Evolutionary conservation across 2,797 vertebrate species (phyloP), one percentile per base, ranked within the genome.

Genomic region (Diceros bicornis): DNA sequence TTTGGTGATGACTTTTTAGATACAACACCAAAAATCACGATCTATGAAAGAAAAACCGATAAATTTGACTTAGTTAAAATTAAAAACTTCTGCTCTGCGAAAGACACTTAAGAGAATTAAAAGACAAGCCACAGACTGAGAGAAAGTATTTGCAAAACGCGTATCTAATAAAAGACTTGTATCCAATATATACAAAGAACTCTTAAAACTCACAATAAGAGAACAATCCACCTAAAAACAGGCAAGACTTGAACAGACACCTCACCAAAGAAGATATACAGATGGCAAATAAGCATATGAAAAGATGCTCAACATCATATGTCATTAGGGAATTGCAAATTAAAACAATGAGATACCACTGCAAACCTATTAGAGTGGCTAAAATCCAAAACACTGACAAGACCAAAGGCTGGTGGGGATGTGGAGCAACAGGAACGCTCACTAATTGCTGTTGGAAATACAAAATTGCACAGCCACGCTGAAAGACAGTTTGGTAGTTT

Each of bases 121-220:
- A 75, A 89, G 41, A 88, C 18, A 89, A 91, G 11, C 44, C 27
- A 95, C 21, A 66, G 68, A 79, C 25, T 18, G 18, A 14, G 12
- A 64, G 29, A 68, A 86, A 89, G 78, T 32, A 74, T 64, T 18
- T 90, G 66, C 23, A 78, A 86, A 92, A 92, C 16, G 81, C 29
- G 1, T 92, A 89, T 66, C 44, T 75, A 57, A 85, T 69, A 94
- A 94, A n/a, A 29, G 17, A 72, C 8, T 55, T 89, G 27, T 47
- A 72, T 37, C 41, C 41, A 78, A 87, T 93, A 66, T 62, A 77
- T 18, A 84, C 34, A 50, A 93, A 91, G n/a, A 52, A 18, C 44
- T 91, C 78, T 59, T 74, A 88, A 95, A 83, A 91, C 27, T 93
- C 32, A 94, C 41, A 95, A 37, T 86, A 82, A 92, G 57, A 81